A percentile compares a stretch with the other conserved stretches of the same genome.
phyloP scores from a whole-genome alignment of 2,113 vertebrate genomes.

The Ceratotherium simum region DNA sequence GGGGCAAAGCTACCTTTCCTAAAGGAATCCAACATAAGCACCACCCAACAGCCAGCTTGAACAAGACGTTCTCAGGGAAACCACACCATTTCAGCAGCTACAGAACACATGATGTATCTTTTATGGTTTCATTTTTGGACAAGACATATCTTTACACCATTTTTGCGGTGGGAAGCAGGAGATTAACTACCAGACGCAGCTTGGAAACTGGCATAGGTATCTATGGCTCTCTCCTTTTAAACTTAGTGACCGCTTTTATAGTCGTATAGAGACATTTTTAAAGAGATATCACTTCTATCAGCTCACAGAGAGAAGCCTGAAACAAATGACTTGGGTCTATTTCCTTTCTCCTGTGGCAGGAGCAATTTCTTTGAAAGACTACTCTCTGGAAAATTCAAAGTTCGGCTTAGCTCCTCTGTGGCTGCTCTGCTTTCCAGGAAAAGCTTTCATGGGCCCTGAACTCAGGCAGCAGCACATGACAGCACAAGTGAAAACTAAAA shows the following conservation, averaged over 20 bases:
- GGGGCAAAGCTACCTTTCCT: neutral
- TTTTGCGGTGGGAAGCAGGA: neutral
- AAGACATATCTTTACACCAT: constrained; percentile 15
- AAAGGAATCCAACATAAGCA: neutral
- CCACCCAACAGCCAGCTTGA: neutral
- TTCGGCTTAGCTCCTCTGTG: constrained; percentile 48
- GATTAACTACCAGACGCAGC: constrained; percentile 36
- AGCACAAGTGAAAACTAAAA: constrained; percentile 10
- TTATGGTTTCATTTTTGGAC: neutral
- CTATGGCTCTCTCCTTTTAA: constrained; percentile 54
- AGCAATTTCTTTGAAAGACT: constrained; percentile 80
- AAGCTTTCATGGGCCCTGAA: constrained; percentile 74
- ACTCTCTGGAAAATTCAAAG: constrained; percentile 70
- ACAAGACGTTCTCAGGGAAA: constrained; percentile 15
- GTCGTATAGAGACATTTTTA: constrained; percentile 57
- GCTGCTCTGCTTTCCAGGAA: constrained; percentile 66
- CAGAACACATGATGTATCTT: neutral
- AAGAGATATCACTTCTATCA: constrained; percentile 66
- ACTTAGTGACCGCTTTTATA: constrained; percentile 64
- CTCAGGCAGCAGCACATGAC: constrained; percentile 37
- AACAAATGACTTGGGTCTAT: constrained; percentile 75
- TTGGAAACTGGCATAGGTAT: neutral
- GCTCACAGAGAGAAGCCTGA: constrained; percentile 60
- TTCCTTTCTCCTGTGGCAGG: constrained; percentile 70
- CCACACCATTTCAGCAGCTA: neutral